Conservation (phyloP, 2,113 vertebrate genomes). For the Syngnathus floridae region DNA sequence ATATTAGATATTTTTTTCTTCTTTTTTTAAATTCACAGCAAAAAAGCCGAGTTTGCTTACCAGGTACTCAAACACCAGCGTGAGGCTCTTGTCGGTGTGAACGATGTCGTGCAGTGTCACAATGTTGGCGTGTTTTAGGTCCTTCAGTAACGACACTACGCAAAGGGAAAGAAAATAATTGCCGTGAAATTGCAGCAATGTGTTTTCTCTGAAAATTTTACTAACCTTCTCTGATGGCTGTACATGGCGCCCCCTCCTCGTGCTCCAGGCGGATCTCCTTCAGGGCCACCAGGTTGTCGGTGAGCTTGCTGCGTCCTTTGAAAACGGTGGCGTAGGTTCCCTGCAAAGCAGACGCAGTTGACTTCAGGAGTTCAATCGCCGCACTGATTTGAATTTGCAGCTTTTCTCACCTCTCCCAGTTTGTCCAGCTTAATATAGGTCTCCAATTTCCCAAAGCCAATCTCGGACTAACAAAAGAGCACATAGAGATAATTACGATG, state of each 20-base stretch:
- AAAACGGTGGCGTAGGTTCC: constrained; percentile 98
- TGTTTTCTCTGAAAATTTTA: too few species aligned
- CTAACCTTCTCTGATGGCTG: constrained; percentile 94
- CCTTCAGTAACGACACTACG: constrained; percentile 93
- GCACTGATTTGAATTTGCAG: background rate
- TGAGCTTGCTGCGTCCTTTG: constrained; percentile 97
- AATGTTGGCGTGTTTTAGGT: constrained; percentile 98
- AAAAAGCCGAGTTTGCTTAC: constrained; percentile 59
- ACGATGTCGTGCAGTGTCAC: constrained; percentile 98
- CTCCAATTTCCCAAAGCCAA: constrained; percentile 73
- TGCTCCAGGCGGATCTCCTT: constrained; percentile 98
- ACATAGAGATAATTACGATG: background rate
- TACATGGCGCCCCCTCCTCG: constrained; percentile 95
- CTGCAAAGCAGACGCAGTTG: constrained; percentile 49
- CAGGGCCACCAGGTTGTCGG: constrained; percentile 95
- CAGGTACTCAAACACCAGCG: constrained; percentile 96
- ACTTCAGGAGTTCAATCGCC: background rate
- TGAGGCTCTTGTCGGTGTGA: constrained; percentile 98
- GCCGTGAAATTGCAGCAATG: background rate
- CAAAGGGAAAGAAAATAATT: background rate
- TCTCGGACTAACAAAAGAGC: constrained; percentile 61
- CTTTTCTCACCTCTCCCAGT: constrained; percentile 66
- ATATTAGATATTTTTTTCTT: rapidly evolving
- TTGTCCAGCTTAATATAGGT: constrained; percentile 75
- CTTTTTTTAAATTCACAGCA: too few species aligned